Base-by-base conservation (phyloP, 2,113 vertebrate species). In the Aspiorhynchus laticeps region DNA sequence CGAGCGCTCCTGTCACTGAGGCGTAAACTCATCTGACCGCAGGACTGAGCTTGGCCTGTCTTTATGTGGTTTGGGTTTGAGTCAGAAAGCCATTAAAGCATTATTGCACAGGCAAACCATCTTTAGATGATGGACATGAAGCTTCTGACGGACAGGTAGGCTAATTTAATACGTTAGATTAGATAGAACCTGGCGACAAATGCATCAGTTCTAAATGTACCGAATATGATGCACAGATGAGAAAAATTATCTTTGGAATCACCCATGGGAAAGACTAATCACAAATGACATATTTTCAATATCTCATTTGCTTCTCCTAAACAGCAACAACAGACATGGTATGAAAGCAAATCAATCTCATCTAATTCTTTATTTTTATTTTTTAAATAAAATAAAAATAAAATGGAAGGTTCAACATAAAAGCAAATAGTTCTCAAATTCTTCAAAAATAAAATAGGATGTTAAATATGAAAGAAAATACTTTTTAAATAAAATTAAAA, bases 1-100 rank as follows among this genome's bases (percentile, higher is more conserved):
- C 84, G 74, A 89, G 83, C 0, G 80, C 59, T 87, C 86, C 87
- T 75, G 76, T 51, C 76, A 78, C 76, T 33, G 76, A 78, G 76
- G 91, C 90, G 88, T 77, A 84, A 87, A 87, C 56, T 91, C 90
- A 94, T 91, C 69, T 91, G 86, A 93, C 92, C 90, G 79, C 90
- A 91, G 92, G 92, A 71, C 67, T 36, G 31, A 48, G 80, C 59
- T 69, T 14, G 5, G 26, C 84, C 53, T 21, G 61, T 12, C n/a
- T 33, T 78, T 38, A 38, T 31, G 51, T 65, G 73, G 5, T 41
- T 61, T 79, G 76, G 48, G 46, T 19, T 69, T 4, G 38, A 46
- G 38, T 41, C 56, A n/a, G 36, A 81, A 63, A 43, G 59, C 14
- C 26, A 69, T 51, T 82, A 31, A 46, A 33, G 41, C 24, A 26